Percentiles rank a stretch among this genome's conserved stretches.
Conservation (phyloP, 2,797 vertebrate genomes). For the Coregonus sp. region DNA sequence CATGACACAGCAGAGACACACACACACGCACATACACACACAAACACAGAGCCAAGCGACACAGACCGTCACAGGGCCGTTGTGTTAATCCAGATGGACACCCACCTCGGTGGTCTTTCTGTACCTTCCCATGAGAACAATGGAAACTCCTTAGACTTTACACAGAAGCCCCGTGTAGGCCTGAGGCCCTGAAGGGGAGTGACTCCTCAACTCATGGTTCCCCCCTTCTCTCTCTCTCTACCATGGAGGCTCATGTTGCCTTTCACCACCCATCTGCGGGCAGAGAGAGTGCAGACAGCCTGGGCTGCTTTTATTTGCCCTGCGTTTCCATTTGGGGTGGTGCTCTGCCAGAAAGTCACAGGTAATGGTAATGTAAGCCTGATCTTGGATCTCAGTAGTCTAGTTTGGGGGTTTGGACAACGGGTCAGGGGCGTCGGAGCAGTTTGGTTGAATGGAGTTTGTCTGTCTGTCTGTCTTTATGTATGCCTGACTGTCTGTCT, state of each 20-base stretch:
- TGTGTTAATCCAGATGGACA: constrained; percentile 50
- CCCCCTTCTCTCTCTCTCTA: constrained; percentile 29
- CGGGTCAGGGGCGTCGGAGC: constrained; percentile 63
- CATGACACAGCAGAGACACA: constrained; percentile 17
- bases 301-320: constrained; percentile 73
- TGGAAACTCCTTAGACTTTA: constrained; percentile 57
- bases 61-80: constrained; percentile 17
- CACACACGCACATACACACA: not conserved
- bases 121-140: constrained; percentile 33
- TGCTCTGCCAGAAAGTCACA: constrained; percentile 73
- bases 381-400: constrained; percentile 71
- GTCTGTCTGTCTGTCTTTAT: constrained; percentile 13
- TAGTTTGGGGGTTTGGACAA: constrained; percentile 74
- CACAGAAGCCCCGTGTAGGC: constrained; percentile 27
- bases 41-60: not conserved
- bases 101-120: constrained; percentile 36
- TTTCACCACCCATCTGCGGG: constrained; percentile 75
- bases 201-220: constrained; percentile 46
- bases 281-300: constrained; percentile 77
- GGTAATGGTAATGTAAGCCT: constrained; percentile 72
- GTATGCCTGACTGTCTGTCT: constrained; percentile 34
- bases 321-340: constrained; percentile 71
- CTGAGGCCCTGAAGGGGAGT: constrained; percentile 55
- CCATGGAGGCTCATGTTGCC: constrained; percentile 65
- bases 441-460: constrained; percentile 62